Evolutionary conservation across 1,140 invertebrate species (phyloP).

Genomic region (Musca vetustissima): DNA sequence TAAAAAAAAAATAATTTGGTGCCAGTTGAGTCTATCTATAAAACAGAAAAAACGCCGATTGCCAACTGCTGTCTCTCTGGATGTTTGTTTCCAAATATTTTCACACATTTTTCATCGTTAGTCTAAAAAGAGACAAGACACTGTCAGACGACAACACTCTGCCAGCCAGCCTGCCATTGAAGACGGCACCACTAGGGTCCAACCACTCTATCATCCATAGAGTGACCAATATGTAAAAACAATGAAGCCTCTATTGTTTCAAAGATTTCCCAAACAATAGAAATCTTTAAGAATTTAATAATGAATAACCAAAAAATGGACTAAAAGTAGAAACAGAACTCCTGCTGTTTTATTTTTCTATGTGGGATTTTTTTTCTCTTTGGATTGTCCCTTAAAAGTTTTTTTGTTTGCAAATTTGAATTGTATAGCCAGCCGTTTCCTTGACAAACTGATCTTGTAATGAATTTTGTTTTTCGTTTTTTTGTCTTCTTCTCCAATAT

Average conservation of each 20-base stretch:
- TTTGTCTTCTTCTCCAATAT: conserved; percentile 9
- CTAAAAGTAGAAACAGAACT: conserved; percentile 1
- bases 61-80: conserved; percentile 7
- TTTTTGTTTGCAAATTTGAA: background rate
- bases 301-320: too few relatives aligned
- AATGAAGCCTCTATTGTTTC: conserved; percentile 21
- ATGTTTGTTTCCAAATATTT: conserved; percentile 43
- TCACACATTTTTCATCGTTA: conserved; percentile 57
- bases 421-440: background rate
- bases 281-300: conserved; percentile 20
- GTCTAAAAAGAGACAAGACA: conserved; percentile 33
- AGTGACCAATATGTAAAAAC: conserved; percentile 23
- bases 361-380: too few relatives aligned
- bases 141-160: background rate
- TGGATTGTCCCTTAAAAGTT: too few relatives aligned
- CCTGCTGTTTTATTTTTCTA: conserved; percentile 27
- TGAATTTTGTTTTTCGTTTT: too few relatives aligned
- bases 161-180: conserved; percentile 10
- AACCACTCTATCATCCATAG: conserved; percentile 22
- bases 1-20: background rate
- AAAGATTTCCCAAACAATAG: background rate
- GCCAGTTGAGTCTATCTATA: too few relatives aligned
- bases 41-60: background rate
- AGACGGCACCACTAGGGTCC: background rate
- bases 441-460: conserved; percentile 1